Evolutionary conservation across 1,140 invertebrate species (phyloP).

Genomic region (Ostrea edulis): DNA sequence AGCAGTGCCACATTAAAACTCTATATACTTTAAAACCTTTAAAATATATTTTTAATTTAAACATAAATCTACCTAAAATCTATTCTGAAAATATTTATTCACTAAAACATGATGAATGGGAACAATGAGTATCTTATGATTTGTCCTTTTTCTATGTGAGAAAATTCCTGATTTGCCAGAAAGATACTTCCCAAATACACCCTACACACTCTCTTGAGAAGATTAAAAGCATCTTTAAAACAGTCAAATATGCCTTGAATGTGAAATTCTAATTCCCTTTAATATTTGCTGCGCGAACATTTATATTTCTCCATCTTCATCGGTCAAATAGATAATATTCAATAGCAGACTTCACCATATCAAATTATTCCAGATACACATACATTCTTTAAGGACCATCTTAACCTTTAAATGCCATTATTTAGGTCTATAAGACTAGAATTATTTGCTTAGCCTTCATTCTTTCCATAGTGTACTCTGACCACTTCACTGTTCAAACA

Average conservation of each 20-base stretch:
- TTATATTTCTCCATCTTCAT: neutral
- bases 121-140: too few relatives aligned
- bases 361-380: neutral
- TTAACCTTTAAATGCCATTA: neutral
- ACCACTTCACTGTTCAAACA: neutral
- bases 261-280: neutral
- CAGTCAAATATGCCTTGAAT: neutral
- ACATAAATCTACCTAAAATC: neutral
- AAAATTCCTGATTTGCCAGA: too few relatives aligned
- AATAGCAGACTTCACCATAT: neutral
- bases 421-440: neutral
- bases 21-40: neutral
- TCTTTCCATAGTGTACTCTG: neutral
- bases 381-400: neutral
- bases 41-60: neutral
- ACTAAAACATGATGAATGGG: too few relatives aligned
- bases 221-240: neutral
- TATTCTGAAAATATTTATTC: neutral
- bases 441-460: neutral
- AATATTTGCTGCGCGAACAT: neutral
- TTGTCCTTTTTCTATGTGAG: too few relatives aligned
- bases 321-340: neutral
- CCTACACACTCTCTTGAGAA: neutral
- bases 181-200: neutral
- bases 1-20: neutral